Conservation (phyloP, 2,113 vertebrate species). For the Apodemus speciosus region DNA sequence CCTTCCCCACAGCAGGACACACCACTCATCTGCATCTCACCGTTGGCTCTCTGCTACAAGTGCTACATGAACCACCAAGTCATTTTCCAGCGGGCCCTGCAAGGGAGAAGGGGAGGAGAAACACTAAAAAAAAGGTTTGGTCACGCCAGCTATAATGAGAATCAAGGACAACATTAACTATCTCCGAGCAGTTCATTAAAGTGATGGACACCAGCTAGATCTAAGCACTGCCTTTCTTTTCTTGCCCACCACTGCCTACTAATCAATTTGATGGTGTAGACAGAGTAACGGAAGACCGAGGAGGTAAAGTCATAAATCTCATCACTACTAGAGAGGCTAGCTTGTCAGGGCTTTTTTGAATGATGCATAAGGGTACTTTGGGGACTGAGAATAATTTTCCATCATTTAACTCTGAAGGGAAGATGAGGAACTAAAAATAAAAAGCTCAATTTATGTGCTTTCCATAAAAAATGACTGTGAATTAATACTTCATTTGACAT, state of each 20-base stretch:
- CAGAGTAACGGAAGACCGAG: constrained; percentile 56
- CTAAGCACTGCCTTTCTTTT: not conserved
- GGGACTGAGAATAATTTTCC: constrained; percentile 57
- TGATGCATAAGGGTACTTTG: constrained; percentile 56
- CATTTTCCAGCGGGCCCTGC: constrained; percentile 97
- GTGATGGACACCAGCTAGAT: constrained; percentile 48
- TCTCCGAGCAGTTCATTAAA: constrained; percentile 60
- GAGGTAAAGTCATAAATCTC: constrained; percentile 67
- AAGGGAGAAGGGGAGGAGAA: constrained; percentile 65
- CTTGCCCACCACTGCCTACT: constrained; percentile 53
- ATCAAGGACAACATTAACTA: constrained; percentile 51
- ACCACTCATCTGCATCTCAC: constrained; percentile 81
- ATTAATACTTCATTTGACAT: constrained; percentile 59
- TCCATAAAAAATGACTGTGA: constrained; percentile 40
- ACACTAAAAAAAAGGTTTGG: not conserved
- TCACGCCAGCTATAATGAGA: not conserved
- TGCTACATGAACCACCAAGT: constrained; percentile 94
- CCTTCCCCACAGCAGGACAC: not conserved
- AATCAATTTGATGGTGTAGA: constrained; percentile 70
- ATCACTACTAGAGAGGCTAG: constrained; percentile 3
- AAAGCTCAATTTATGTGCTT: constrained; percentile 50
- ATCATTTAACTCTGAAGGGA: constrained; percentile 62
- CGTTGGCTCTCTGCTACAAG: constrained; percentile 98
- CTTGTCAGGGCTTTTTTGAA: constrained; percentile 65
- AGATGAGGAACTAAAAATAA: constrained; percentile 69